Base-by-base conservation (phyloP, 2,797 vertebrate genomes). In the Lophius americanus region DNA sequence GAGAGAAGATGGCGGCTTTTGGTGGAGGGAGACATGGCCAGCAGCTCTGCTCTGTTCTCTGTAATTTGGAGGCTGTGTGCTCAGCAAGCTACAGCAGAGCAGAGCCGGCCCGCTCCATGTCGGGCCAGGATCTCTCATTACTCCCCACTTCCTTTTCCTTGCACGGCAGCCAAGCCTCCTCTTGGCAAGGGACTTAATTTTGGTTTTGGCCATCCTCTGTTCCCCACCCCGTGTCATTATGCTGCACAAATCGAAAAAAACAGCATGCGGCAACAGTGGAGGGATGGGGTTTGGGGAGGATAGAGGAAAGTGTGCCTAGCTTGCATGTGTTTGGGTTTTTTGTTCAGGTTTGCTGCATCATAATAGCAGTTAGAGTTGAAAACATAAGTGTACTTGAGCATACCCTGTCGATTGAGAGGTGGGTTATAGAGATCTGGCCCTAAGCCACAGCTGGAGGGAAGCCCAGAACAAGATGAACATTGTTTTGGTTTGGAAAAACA, bases 141-240 rank as follows among this genome's bases (percentile, higher is more conserved):
- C 91, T 95, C 91, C 92, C 93, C 87, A 94, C 93, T 96, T 96
- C 95, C 94, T 97, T 97, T 94, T 93, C 94, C 93, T 92, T 90
- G 94, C 89, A 78, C 86, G 78, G 92, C 92, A 92, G 95, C 96
- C 94, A 92, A 93, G 91, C 93, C 93, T 90, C 92, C 91, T 93
- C 91, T 96, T 96, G 96, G 95, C 95, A 86, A 73, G 55, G 88
- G 90, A 94, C 89, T 88, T 92, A 83, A 92, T 94, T 95, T 95
- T 95, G 95, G 95, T 95, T 96, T 97, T 97, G 96, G 95, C 94
- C 87, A 92, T 92, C 78, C 89, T 87, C 91, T 78, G 81, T 92
- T 95, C 96, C 93, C 94, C 95, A 95, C 96, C 95, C 96, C 93
- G 91, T 93, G 92, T 96, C 95, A 94, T 97, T 95, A 95, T 95